Evolutionary conservation across 2,888 invertebrate genomes (phyloP), one percentile per base, ranked within the genome.

Genomic region (Agapostemon virescens): DNA sequence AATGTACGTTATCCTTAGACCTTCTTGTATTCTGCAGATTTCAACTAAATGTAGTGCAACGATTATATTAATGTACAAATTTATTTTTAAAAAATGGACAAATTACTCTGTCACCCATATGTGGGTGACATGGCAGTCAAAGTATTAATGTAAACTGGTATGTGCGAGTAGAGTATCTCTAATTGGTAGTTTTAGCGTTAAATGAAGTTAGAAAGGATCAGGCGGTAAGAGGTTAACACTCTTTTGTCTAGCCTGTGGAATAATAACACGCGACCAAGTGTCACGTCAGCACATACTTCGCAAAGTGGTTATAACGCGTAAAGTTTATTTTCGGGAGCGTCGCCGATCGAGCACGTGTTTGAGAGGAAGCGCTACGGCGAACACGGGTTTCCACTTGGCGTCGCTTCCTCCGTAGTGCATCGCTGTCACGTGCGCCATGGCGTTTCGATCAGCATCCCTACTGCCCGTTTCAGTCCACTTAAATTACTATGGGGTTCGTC

Each of bases 351-450:
- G 84, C 86, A 86, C 86, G 86, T 86, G 86, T 86, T 85, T 78
- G 45, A 75, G 69, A 81, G 81, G 86, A 81, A 84, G 79, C 85
- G 84, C 66, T 81, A 76, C 85, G 84, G 49, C 63, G 81, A 87
- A 92, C 91, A 92, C 86, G 89, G 87, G 86, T 91, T 92, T 92
- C 90, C 90, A 92, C 92, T 92, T 87, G 88, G 80, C 79, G 79
- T 69, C 74, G 83, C 84, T 86, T 87, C 87, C 86, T 87, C 74
- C n/a, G 82, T 73, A 81, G 82, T 61, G 15, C 26, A 36, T 78
- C 81, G 69, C 84, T 79, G 82, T 86, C 89, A 89, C 90, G 90
- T 89, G 89, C 81, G 83, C 81, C 63, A 5, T 36, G 40, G 64
- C 75, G 33, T n/a, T 69, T 15, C 58, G 40, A 79, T 67, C 75